Evolutionary conservation across 1,140 invertebrate genomes (phyloP).

Genomic region (Manduca sexta): DNA sequence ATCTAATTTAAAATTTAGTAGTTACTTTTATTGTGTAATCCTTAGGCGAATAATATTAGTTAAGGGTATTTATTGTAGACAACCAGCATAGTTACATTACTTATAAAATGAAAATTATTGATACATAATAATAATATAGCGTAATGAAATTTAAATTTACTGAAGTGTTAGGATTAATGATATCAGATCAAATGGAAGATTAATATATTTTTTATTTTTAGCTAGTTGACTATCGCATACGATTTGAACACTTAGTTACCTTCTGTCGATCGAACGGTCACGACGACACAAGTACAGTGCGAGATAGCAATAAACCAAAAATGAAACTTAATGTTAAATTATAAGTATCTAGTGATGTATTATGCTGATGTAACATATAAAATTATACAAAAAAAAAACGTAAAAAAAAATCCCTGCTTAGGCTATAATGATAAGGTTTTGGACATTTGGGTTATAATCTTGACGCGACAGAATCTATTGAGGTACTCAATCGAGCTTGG

Average conservation of each 20-base stretch:
- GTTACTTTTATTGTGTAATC: constrained; percentile 70
- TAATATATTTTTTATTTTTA: constrained; percentile 73
- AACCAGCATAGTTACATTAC: constrained; percentile 65
- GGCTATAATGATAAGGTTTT: constrained; percentile 65
- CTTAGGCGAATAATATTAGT: constrained; percentile 65
- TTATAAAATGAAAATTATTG: constrained; percentile 61
- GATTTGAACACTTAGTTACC: constrained; percentile 50
- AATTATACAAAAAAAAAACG: constrained; percentile 60
- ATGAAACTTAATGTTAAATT: constrained; percentile 66
- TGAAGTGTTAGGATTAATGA: constrained; percentile 60
- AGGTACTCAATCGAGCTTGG: constrained; percentile 36
- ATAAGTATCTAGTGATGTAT: constrained; percentile 66
- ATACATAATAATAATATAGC: constrained; percentile 65
- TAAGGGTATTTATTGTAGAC: constrained; percentile 72
- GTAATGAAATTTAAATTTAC: constrained; percentile 58
- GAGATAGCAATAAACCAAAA: constrained; percentile 71
- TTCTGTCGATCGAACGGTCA: constrained; percentile 15
- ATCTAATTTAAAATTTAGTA: constrained; percentile 71
- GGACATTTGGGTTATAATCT: constrained; percentile 61
- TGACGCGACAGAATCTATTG: constrained; percentile 53
- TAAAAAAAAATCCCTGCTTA: constrained; percentile 70
- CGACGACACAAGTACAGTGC: constrained; percentile 38
- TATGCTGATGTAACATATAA: constrained; percentile 68
- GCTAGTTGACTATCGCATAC: constrained; percentile 67
- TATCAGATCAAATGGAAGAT: constrained; percentile 55